Evolutionary conservation across 2,888 invertebrate species (phyloP).

Genomic region (Phytoseiulus persimilis): DNA sequence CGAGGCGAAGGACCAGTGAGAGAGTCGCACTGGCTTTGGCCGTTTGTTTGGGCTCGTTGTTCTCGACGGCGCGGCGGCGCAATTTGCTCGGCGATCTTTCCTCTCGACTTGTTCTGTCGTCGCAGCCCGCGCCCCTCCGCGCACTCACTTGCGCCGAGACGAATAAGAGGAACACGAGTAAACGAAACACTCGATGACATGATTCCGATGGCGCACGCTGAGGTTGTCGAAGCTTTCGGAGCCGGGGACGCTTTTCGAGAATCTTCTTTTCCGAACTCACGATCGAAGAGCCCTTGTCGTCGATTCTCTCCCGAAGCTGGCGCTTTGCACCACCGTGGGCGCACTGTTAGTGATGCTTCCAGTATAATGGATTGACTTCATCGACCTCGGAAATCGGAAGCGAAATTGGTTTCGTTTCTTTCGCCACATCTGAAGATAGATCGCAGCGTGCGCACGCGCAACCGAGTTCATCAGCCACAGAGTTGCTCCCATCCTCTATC

Average conservation of each 20-base stretch:
- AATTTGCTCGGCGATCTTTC: neutral
- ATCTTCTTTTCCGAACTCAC: no score
- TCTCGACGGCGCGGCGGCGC: neutral
- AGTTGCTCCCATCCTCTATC: neutral
- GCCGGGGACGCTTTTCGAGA: no score
- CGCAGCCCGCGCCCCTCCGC: neutral
- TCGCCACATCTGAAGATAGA: neutral
- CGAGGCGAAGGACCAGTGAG: neutral
- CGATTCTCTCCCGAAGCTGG: no score
- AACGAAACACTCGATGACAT: no score
- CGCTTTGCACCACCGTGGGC: no score
- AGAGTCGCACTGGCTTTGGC: neutral
- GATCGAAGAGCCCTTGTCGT: no score
- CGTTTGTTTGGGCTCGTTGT: neutral
- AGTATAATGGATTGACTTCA: neutral
- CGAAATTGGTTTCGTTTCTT: neutral
- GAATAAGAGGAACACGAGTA: no score
- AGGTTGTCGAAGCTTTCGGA: no score
- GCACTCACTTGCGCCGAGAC: neutral
- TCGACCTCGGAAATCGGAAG: neutral
- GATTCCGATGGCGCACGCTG: no score
- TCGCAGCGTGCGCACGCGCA: neutral
- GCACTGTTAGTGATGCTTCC: no score
- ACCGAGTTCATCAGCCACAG: neutral
- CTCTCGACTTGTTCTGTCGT: neutral